A percentile compares a stretch with the other conserved stretches of the same genome.
Evolutionary conservation across 2,113 vertebrate genomes (phyloP).

Genomic region (Mus spicilegus): DNA sequence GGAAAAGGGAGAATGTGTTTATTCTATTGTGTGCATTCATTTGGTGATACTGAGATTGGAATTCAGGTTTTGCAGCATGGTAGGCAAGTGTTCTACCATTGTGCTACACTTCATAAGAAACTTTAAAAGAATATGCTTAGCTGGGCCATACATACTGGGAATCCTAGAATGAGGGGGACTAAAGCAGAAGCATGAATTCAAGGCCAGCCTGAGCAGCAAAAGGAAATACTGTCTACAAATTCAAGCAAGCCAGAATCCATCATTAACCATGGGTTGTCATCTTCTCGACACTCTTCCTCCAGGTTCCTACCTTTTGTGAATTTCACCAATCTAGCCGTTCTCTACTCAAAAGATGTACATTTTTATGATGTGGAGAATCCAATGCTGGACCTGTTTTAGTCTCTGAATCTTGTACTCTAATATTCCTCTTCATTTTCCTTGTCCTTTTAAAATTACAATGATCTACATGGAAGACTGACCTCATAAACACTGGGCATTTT

Average conservation of each 20-base stretch:
- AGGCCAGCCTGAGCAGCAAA: background rate
- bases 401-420: background rate
- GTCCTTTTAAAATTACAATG: background rate
- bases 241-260: background rate
- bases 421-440: background rate
- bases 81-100: background rate
- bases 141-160: background rate
- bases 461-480: background rate
- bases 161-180: no score
- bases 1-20: background rate
- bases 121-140: background rate
- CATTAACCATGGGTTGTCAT: background rate
- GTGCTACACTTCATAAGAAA: background rate
- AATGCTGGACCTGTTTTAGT: background rate
- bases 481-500: conserved; percentile 8
- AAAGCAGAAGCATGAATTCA: no score
- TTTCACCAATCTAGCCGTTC: background rate
- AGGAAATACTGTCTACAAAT: background rate
- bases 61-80: background rate
- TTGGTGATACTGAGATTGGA: background rate
- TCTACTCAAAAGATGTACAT: background rate
- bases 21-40: background rate
- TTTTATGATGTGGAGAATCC: background rate
- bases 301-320: background rate
- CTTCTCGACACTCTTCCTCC: background rate